These are phyloP conservation scores for Aurelia aurita DNA, from an alignment of 30 jellyfish, hydroid and myxozoan genomes.

Conservation along the genomic window DNA sequence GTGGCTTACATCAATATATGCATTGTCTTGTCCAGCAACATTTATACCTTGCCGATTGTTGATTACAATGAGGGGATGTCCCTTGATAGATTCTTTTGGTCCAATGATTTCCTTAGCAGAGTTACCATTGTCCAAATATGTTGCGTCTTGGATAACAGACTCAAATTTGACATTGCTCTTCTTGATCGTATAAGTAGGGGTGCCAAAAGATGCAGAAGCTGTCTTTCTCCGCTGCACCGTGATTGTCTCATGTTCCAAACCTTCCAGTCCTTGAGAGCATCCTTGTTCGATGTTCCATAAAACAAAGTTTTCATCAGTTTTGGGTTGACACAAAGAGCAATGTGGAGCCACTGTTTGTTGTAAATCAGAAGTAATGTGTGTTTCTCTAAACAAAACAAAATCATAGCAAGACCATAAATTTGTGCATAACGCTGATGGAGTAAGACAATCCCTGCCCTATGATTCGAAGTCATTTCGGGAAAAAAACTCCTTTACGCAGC, in stretches of 20 bases:
- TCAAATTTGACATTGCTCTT: constrained; percentile 53
- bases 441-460: no score
- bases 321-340: constrained; percentile 48
- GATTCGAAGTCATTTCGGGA: no score
- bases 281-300: constrained; percentile 86
- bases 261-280: constrained; percentile 25
- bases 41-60: background rate
- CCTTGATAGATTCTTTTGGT: constrained; percentile 70
- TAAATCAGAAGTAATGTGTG: background rate
- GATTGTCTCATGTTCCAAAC: constrained; percentile 60
- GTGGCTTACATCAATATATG: constrained; percentile 31
- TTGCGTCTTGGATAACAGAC: constrained; percentile 59
- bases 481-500: no score
- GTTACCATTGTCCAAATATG: constrained; percentile 57
- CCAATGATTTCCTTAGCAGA: constrained; percentile 84
- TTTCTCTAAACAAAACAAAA: no score
- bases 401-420: no score
- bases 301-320: constrained; percentile 58
- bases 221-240: constrained; percentile 26
- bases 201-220: constrained; percentile 5
- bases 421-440: no score
- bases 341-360: background rate
- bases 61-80: constrained; percentile 83
- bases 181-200: constrained; percentile 52
- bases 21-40: constrained; percentile 19